phyloP scores from a whole-genome alignment of 2,888 invertebrate genomes.

The Leptinotarsa haldemani region DNA sequence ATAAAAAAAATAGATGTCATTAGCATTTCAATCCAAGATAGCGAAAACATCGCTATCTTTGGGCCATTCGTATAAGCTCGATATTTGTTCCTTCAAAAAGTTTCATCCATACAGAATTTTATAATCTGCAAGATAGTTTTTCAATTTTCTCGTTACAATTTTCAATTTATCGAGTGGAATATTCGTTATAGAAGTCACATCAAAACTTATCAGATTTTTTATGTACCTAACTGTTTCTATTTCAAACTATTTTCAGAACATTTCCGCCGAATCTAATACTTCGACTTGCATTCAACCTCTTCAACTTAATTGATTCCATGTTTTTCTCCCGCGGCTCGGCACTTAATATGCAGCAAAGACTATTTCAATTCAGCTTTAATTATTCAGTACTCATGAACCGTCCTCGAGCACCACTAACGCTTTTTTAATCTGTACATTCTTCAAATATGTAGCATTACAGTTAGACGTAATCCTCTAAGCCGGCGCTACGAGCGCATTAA shows the following conservation, averaged over 20 bases:
- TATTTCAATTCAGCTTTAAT: conserved; percentile 33
- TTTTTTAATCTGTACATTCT: conserved; percentile 41
- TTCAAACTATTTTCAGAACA: background rate
- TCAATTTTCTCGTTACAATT: too few relatives aligned
- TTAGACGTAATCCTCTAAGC: conserved; percentile 35
- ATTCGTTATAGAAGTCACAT: too few relatives aligned
- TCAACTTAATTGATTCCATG: conserved; percentile 4
- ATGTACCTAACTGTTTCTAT: too few relatives aligned
- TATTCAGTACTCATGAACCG: conserved; percentile 30
- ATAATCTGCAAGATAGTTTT: too few relatives aligned
- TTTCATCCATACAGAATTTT: too few relatives aligned
- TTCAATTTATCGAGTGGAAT: too few relatives aligned
- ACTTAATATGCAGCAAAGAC: conserved; percentile 28
- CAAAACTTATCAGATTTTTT: too few relatives aligned
- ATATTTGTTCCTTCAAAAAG: too few relatives aligned
- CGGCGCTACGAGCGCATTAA: conserved; percentile 25
- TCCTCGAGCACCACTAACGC: conserved; percentile 32
- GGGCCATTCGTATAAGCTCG: too few relatives aligned
- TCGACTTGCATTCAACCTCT: background rate
- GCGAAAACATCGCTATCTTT: too few relatives aligned
- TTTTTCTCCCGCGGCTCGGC: conserved; percentile 20
- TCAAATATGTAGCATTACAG: conserved; percentile 37
- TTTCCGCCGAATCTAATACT: background rate
- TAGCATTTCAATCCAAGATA: too few relatives aligned
- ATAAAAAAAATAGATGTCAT: too few relatives aligned